These are phyloP conservation scores for Tragulus kanchil DNA, from an alignment of 2,113 vertebrate genomes.

Conservation along the genomic window DNA sequence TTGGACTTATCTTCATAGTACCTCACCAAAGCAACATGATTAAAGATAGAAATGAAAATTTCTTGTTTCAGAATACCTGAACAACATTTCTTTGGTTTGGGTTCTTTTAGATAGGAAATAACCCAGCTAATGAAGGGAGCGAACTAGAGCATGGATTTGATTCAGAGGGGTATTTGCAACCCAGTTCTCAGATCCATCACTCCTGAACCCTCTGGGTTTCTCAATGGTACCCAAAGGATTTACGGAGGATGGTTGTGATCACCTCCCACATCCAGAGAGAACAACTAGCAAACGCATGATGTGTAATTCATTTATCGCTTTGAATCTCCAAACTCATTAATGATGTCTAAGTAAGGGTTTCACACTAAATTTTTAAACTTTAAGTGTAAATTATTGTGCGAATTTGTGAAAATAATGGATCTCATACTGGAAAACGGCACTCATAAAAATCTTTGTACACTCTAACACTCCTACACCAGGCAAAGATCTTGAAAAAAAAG, in stretches of 20 bases:
- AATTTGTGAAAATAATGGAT: neutral
- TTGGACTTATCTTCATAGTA: neutral
- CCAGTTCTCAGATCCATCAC: neutral
- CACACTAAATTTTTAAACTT: neutral
- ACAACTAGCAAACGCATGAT: neutral
- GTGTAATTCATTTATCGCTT: accelerated
- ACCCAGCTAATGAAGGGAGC: neutral
- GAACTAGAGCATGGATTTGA: neutral
- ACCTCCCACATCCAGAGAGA: no score
- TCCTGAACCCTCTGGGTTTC: neutral
- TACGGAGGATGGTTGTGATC: accelerated
- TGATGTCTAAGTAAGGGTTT: neutral
- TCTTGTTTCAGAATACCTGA: neutral
- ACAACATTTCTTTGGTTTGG: neutral
- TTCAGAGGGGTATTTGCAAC: no score
- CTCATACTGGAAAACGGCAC: neutral
- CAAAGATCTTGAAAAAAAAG: neutral
- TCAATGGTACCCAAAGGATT: neutral
- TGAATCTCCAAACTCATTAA: neutral
- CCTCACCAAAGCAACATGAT: neutral
- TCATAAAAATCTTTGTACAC: neutral
- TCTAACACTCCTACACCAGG: neutral
- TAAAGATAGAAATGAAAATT: neutral
- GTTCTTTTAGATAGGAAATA: neutral
- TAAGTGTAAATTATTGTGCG: neutral